phyloP scores from a whole-genome alignment of 2,797 vertebrate genomes.

The Gallirallus australis region DNA sequence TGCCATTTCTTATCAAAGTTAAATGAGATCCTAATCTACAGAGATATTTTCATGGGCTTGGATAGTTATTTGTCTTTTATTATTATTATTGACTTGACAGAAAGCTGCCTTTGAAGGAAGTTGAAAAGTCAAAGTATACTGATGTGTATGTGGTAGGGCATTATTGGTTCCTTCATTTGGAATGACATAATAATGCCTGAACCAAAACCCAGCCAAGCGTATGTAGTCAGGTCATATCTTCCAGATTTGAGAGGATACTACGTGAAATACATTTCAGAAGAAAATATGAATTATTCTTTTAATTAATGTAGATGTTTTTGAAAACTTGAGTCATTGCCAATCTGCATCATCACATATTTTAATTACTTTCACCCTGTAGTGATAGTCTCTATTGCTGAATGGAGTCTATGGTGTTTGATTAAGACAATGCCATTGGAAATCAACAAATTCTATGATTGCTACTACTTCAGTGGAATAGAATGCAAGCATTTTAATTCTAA shows the following conservation, averaged over 20 bases:
- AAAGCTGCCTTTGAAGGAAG: background rate
- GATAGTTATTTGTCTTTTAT: background rate
- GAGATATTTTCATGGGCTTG: background rate
- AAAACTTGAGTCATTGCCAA: background rate
- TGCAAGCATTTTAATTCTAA: background rate
- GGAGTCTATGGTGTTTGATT: background rate
- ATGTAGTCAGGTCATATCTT: background rate
- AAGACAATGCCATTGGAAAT: background rate
- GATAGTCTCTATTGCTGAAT: background rate
- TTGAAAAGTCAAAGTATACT: background rate
- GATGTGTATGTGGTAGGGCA: background rate
- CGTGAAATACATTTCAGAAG: background rate
- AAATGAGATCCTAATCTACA: background rate
- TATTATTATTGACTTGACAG: background rate
- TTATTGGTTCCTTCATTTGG: background rate
- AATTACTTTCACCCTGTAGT: background rate
- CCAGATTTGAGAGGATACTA: background rate
- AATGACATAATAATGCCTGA: background rate
- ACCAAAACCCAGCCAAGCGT: background rate
- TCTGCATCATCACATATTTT: background rate
- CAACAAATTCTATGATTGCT: background rate
- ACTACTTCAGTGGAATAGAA: background rate
- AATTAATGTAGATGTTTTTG: background rate
- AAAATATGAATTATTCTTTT: background rate
- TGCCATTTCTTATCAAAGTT: background rate